These are phyloP conservation scores for Pseudoips prasinana DNA, from an alignment of 2,888 invertebrate species.

Conservation along the genomic window DNA sequence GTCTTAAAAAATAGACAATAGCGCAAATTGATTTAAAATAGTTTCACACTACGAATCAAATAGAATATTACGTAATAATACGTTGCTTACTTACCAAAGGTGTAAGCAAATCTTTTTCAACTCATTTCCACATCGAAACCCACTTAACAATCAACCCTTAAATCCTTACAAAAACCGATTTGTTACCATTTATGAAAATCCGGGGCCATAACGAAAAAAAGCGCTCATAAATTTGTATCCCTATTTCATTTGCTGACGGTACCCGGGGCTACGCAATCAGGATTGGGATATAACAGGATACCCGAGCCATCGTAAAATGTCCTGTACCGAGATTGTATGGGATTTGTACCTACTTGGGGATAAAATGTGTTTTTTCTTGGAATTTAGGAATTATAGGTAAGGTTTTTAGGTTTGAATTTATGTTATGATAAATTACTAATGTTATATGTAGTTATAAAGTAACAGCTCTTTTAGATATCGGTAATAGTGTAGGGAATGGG, in stretches of 20 bases:
- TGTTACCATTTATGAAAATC: conserved; percentile 46
- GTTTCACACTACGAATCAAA: too few species aligned
- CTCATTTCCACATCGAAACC: conserved; percentile 18
- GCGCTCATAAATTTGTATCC: conserved; percentile 52
- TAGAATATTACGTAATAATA: too few species aligned
- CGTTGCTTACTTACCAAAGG: too few species aligned
- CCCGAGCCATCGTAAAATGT: conserved; percentile 67
- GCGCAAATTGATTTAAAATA: too few species aligned
- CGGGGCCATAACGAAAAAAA: conserved; percentile 39
- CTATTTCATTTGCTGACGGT: conserved; percentile 47
- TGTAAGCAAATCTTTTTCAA: too few species aligned
- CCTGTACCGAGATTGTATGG: conserved; percentile 65
- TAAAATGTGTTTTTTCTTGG: conserved; percentile 33
- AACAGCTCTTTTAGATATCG: too few species aligned
- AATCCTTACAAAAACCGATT: conserved; percentile 28
- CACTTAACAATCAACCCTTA: background rate
- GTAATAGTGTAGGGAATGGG: too few species aligned
- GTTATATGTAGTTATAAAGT: too few species aligned
- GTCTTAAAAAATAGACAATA: too few species aligned
- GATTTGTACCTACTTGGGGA: conserved; percentile 55
- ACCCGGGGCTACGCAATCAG: conserved; percentile 71
- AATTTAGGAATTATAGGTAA: conserved; percentile 7
- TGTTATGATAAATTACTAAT: too few species aligned
- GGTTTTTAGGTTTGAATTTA: too few species aligned
- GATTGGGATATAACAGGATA: conserved; percentile 73